Base-by-base conservation (phyloP, 2,797 vertebrate genomes). In the Pangasius djambal region DNA sequence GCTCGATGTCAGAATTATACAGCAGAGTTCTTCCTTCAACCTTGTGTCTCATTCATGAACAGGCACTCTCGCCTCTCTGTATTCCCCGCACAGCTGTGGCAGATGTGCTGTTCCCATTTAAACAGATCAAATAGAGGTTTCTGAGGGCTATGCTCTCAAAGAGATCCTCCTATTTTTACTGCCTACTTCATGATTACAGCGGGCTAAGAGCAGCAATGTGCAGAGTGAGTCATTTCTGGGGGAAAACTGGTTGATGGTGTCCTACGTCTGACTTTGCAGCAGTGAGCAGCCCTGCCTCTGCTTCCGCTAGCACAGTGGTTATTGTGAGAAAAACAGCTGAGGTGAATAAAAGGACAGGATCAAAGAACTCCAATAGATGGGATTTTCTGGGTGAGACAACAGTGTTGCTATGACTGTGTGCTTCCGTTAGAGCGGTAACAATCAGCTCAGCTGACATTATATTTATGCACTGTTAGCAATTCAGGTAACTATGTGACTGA, bases 181-280 rank as follows among this genome's bases (percentile, higher is more conserved):
- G 85, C 81, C 69, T 69, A 67, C 87, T 86, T 87, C 57, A 48
- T 91, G 88, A 92, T 89, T 88, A 88, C 75, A 87, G 86, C 82
- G 65, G 65, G 75, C 81, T 85, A 90, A 90, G 87, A 82, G 87
- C 90, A 34, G 88, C 85, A 88, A 90, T 87, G 87, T 85, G 88
- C 70, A 79, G 37, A 72, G 90, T 70, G 88, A 87, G 72, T 87
- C 79, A 72, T 90, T 91, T 91, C 87, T 86, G 63, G 78, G 50
- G 87, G 70, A 87, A 87, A 89, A 87, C 83, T 88, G 75, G 89
- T 91, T 90, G 90, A 90, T 83, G 69, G 65, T 91, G 92, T 90
- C 91, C 91, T 93, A 89, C 87, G 87, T 91, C 85, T 92, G 92
- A 92, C 92, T 92, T 93, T 93, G 91, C 91, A 92, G 89, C 90